Evolutionary conservation across 2,888 invertebrate genomes (phyloP), one percentile per base, ranked within the genome.

Genomic region (Lobophora halterata): DNA sequence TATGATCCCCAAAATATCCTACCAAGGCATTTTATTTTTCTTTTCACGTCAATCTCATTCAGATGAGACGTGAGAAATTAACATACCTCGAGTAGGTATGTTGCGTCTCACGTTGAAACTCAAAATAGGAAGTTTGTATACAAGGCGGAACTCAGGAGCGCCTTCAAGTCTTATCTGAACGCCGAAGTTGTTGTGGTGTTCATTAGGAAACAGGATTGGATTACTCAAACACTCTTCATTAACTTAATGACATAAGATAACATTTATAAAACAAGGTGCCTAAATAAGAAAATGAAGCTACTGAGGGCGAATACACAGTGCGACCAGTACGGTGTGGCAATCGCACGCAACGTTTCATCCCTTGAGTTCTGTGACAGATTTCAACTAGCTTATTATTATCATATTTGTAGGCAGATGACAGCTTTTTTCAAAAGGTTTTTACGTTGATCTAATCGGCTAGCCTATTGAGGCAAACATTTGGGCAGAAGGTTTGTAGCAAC

Each of bases 221-320:
- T 79, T 74, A 71, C 70, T 59, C 51, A 50, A 65, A 62, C 52
- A 62, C 60, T 65, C 61, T 71, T 78, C 71, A 79, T 83, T 79
- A 77, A 55, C 49, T 58, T 81, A 81, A 82, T 82, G 71, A 78
- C 82, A 77, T 69, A 63, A 72, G 78, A 76, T 74, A 71, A 61
- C 59, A 67, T 66, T 65, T 66, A 69, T 69, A 64, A 67, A 66
- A 70, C 58, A 51, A 53, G 61, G 58, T 52, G 56, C 57, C 52
- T 58, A 65, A 70, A 72, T 67, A 49, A 49, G 58, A 52, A 62
- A 61, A 65, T 67, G 54, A 61, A 62, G 66, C n/a, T n/a, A n/a
- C n/a, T 61, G 71, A 69, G 5, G 13, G n/a, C 19, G 25, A 20
- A n/a, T 10, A 27, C 18, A 27, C 16, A 3, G 19, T 12, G 10